Evolutionary conservation across 2,888 invertebrate genomes (phyloP).

Genomic region (Callyntrura guangdongensis): DNA sequence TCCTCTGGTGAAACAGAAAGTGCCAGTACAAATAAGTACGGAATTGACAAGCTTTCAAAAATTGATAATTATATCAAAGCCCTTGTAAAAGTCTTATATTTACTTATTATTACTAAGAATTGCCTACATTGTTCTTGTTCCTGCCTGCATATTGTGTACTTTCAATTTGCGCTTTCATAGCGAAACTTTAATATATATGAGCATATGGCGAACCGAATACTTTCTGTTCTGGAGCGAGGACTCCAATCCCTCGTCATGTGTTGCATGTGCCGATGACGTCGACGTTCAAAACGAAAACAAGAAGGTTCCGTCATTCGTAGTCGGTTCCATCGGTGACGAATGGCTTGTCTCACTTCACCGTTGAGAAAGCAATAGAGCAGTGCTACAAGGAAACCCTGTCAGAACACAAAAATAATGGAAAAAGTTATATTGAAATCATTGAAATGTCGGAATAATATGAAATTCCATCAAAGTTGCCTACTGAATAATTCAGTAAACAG

Average conservation of each 20-base stretch:
- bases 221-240: conserved; percentile 86
- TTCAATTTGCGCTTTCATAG: background rate
- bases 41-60: too few species aligned
- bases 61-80: too few species aligned
- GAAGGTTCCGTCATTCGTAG: conserved; percentile 89
- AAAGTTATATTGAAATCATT: background rate
- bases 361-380: conserved; percentile 97
- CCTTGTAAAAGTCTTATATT: too few species aligned
- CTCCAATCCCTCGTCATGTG: conserved; percentile 88
- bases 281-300: conserved; percentile 78
- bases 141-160: background rate
- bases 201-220: conserved; percentile 85
- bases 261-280: conserved; percentile 74
- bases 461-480: background rate
- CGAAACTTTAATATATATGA: background rate
- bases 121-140: background rate
- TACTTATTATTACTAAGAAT: too few species aligned
- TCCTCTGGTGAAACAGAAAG: too few species aligned
- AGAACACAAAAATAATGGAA: conserved; percentile 71
- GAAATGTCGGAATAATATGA: too few species aligned
- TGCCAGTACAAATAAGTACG: too few species aligned
- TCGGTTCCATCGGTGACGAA: conserved; percentile 92
- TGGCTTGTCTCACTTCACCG: conserved; percentile 95
- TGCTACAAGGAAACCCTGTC: conserved; percentile 95
- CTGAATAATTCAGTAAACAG: conserved; percentile 35